Base-by-base conservation (phyloP, 2,113 vertebrate species). In the Acanthisitta chloris region DNA sequence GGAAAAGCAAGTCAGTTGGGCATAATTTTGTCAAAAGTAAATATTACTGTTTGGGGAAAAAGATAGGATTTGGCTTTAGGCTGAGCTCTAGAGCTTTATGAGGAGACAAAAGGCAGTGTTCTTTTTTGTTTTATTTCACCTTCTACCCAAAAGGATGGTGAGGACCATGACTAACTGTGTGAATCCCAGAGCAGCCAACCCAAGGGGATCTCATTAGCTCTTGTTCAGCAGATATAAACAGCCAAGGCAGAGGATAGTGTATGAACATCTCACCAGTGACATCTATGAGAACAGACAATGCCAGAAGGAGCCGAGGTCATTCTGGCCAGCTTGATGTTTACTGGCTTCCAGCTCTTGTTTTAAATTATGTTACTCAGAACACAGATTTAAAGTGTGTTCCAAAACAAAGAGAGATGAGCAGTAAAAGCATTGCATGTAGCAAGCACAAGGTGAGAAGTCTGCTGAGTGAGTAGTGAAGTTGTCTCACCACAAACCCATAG, bases 261-360 rank as follows among this genome's bases (percentile, higher is more conserved):
- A 42, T 26, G 38, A 81, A 66, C n/a, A 31, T 34, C 46, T 59
- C 29, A 74, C 21, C 55, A 79, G 21, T 82, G 57, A 92, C 42
- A 33, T 20, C 42, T 19, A 51, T 4, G 12, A 94, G 48, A 91
- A 64, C 21, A 64, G 65, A 83, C 57, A 86, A 10, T 25, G 55
- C 42, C 51, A 84, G 55, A 88, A 86, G 51, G 81, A 81, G 64
- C 46, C 33, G 46, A 66, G 51, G 69, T 81, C 19, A 54, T 88
- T 86, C 77, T 77, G 42, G 23, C 17, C 33, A 49, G 38, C 43
- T 73, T 70, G 65, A 54, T 1, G 1, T 82, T 79, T 90, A 19
- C 57, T 80, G 71, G 48, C 61, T 79, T 78, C 65, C 61, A 71
- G 65, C 12, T 91, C 42, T 31, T 81, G 26, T 84, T 95, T 90